Base-by-base conservation (phyloP, 2,797 vertebrate species). In the Microhierax caerulescens region DNA sequence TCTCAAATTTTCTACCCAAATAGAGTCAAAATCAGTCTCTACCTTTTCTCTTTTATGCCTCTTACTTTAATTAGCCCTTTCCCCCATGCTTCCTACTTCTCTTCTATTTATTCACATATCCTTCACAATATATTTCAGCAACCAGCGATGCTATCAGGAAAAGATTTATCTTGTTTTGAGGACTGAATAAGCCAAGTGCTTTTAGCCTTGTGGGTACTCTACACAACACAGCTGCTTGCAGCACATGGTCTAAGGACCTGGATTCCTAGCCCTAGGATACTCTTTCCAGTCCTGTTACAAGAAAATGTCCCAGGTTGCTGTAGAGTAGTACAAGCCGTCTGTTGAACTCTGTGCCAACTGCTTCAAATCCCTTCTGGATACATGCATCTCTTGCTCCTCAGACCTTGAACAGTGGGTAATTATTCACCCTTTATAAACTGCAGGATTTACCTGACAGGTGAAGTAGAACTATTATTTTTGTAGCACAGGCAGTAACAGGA, bases 11-110 rank as follows among this genome's bases (percentile, higher is more conserved):
- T 88, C 20, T 68, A 5, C 43, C n/a, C 39, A 41, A 81, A 41
- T 4, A 74, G 16, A 80, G 19, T 60, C 17, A 90, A 92, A 51
- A 60, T 25, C 12, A 50, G 9, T 23, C 30, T 74, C 34, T 47
- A 50, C 21, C 10, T 61, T 90, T 74, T 48, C 32, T 68, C 45
- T 64, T 92, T 88, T 50, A 34, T 39, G 22, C 3, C 12, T 2
- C 19, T 59, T 84, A 21, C 25, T 73, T 85, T 89, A 61, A 57
- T 57, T 45, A 67, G 43, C 27, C 39, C 20, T 85, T 74, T 22
- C 1, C 30, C 5, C 5, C 10, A 17, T 0, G 1, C 47, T 81
- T 69, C n/a, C 36, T 30, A 14, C 37, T 64, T 85, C 11, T 25
- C 25, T 65, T 80, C 70, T n/a, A 30, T n/a, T n/a, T n/a, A n/a